Percentiles rank a stretch among this genome's conserved stretches.
Conservation (phyloP, 1,140 invertebrate genomes). For the Apis laboriosa region DNA sequence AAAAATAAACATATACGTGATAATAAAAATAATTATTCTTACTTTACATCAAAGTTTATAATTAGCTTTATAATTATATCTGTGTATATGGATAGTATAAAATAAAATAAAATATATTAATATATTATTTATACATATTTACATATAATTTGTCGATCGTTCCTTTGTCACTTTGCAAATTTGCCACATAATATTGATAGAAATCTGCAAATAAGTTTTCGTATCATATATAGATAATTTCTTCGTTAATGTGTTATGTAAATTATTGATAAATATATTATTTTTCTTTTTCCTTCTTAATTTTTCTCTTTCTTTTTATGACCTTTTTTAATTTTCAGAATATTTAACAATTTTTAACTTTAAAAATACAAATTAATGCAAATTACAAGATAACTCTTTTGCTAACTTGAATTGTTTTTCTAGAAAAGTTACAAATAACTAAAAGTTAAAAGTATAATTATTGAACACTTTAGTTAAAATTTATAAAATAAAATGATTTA, state of each 20-base stretch:
- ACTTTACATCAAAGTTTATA: slow-evolving; percentile 23
- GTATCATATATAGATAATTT: neutral
- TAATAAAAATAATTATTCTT: slow-evolving; percentile 26
- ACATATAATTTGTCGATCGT: neutral
- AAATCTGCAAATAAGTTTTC: slow-evolving; percentile 26
- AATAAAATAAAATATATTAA: slow-evolving; percentile 38
- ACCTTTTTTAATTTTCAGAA: too few relatives aligned
- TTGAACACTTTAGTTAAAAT: too few relatives aligned
- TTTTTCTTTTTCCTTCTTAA: neutral
- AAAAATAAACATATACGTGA: slow-evolving; percentile 26
- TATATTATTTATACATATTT: neutral
- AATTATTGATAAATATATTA: neutral
- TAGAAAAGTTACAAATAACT: too few relatives aligned
- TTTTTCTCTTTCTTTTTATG: too few relatives aligned
- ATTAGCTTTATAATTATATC: slow-evolving; percentile 2
- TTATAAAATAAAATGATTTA: too few relatives aligned
- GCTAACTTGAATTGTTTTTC: too few relatives aligned
- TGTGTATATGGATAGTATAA: neutral
- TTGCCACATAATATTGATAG: slow-evolving; percentile 40
- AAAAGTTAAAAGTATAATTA: too few relatives aligned
- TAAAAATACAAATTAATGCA: too few relatives aligned
- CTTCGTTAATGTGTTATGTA: neutral
- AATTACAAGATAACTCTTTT: too few relatives aligned
- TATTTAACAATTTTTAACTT: too few relatives aligned
- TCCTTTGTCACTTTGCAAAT: slow-evolving; percentile 22